Conservation (phyloP, 2,113 vertebrate genomes). For the Glaucidium brasilianum region DNA sequence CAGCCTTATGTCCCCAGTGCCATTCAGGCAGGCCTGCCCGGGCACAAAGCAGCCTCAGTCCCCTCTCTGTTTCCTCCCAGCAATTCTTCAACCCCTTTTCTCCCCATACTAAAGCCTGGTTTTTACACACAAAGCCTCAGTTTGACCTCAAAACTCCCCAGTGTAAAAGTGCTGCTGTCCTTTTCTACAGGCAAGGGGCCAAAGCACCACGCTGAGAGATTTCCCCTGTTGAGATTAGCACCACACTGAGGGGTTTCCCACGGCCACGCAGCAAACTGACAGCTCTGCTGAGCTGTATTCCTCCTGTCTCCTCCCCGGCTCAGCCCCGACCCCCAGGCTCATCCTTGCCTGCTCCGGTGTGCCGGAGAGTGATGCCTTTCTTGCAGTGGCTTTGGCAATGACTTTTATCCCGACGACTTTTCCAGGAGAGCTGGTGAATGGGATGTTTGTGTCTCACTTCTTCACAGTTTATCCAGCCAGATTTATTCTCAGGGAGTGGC, state of each 20-base stretch:
- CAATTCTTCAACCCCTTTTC: background rate
- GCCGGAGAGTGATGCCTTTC: background rate
- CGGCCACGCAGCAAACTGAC: background rate
- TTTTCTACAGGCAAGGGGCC: background rate
- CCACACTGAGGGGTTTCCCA: background rate
- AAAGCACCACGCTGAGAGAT: background rate
- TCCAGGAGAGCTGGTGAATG: constrained; percentile 45
- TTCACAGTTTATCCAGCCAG: constrained; percentile 28
- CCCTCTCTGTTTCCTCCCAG: background rate
- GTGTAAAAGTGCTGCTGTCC: background rate
- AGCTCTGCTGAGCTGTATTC: background rate
- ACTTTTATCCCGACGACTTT: background rate
- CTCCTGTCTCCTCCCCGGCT: background rate
- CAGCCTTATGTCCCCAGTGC: background rate
- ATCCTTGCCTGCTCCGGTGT: background rate
- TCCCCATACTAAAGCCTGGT: background rate
- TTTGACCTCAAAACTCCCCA: background rate
- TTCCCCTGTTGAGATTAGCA: background rate
- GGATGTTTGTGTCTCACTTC: constrained; percentile 33
- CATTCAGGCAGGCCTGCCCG: background rate
- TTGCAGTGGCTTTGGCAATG: background rate
- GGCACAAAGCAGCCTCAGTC: background rate
- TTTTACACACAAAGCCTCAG: background rate
- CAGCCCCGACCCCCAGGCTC: background rate
- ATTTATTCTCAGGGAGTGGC: constrained; percentile 56